Base-by-base conservation (phyloP, 1,140 invertebrate genomes). In the Gryon sp. region DNA sequence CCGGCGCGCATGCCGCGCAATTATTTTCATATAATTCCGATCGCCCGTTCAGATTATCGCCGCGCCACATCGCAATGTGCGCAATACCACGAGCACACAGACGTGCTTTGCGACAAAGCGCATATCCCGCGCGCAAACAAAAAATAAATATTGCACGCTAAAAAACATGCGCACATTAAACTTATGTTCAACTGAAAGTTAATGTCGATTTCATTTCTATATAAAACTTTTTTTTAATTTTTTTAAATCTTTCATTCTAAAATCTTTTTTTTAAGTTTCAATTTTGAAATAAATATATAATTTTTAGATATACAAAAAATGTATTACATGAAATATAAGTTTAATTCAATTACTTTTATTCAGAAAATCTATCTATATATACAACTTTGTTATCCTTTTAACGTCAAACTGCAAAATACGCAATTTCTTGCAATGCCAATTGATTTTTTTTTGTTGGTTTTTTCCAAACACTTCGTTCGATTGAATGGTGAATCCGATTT, bases 1-100 rank as follows among this genome's bases (percentile, higher is more conserved):
- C 55, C 34, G 60, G 15, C 45, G 55, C 65, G 45, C 60, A 63
- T 76, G 74, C 72, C 73, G 80, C 73, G 74, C 83, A 84, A 85
- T 84, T 85, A 85, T 85, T 83, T 85, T 84, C 78, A 66, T 81
- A 83, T 83, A 81, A 83, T 82, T 80, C 80, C 70, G 84, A 85
- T 83, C 82, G 75, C 34, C 52, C 57, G 57, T 12, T 24, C 63
- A 84, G 83, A 84, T 85, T 84, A 84, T 78, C 63, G 15, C 40
- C 19, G 11, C 26, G 40, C 24, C 16, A 4, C 20, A 62, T 70
- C 66, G 22, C 18, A 9, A n/a, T 0, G 18, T 18, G 32, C 15
- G 43, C 53, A 41, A 60, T 59, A 60, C 14, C 24, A 6, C 30
- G 7, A 28, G 16, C n/a, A 68, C 62, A 74, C 60, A 66, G 68